Evolutionary conservation across 2,797 vertebrate species (phyloP), one percentile per base, ranked within the genome.

Genomic region (Cyclopterus lumpus): DNA sequence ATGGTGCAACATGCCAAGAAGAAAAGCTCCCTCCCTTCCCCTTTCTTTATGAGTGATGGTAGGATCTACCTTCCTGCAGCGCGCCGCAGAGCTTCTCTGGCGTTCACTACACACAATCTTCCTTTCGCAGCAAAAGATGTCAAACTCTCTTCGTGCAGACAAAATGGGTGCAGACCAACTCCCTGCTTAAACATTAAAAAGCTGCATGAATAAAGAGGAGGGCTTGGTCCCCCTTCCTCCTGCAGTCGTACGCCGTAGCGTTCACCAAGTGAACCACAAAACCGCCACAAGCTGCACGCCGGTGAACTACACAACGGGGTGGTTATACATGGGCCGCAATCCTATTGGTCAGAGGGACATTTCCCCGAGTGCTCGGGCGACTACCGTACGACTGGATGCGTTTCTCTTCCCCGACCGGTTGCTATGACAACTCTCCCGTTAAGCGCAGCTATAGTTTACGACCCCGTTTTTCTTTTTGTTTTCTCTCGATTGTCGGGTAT

Each of bases 181-280:
- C 73, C 73, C 64, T 64, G 84, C 81, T 82, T 74, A n/a, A 73
- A 85, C 84, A 83, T 88, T 89, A 82, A 85, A 84, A 77, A 85
- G 84, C 73, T 86, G 86, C 88, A 88, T 89, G 85, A 89, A 90
- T 89, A 80, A 91, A 82, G 67, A 85, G 62, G 24, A 76, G 22
- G 62, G 28, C 36, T 14, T 8, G 74, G 40, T 71, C 73, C 74
- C 36, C 48, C 46, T 82, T 22, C n/a, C 12, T 79, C 72, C 78
- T 69, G 68, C 63, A 10, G 81, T 69, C 75, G 73, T 66, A 9
- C 69, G 67, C 18, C 82, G 36, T 48, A 66, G 84, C 73, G 68
- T 40, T 59, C 3, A 85, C 85, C 86, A 84, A 89, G 77, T 65
- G 44, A 79, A 83, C 73, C 79, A 73, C 34, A 55, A 77, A 77